A percentile compares a stretch with the other conserved stretches of the same genome.
phyloP scores from a whole-genome alignment of 2,888 invertebrate species.

The Polietes domitor region DNA sequence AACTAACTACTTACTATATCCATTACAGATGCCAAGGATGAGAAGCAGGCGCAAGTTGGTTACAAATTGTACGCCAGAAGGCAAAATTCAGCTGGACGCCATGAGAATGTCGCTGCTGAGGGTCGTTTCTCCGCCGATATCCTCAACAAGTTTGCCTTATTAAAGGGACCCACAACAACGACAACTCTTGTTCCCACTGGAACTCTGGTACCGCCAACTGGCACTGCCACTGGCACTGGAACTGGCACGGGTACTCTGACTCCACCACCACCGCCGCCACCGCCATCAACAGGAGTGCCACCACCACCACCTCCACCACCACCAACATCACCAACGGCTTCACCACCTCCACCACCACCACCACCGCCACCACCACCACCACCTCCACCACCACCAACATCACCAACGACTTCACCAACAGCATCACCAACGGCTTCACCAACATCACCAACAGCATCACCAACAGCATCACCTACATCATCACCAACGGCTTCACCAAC shows the following conservation, averaged over 20 bases:
- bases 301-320: neutral
- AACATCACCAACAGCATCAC: constrained; percentile 12
- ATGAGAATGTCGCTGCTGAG: neutral
- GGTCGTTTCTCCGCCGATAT: neutral
- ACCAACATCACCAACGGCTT: neutral
- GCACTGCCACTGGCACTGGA: too few species aligned
- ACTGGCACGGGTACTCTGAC: neutral
- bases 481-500: constrained; percentile 4
- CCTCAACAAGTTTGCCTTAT: neutral
- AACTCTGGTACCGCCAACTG: constrained; percentile 3
- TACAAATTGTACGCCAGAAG: neutral
- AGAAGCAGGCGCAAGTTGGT: neutral
- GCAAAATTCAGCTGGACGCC: neutral
- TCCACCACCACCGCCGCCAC: neutral
- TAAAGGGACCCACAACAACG: neutral
- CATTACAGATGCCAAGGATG: constrained; percentile 10
- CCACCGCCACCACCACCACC: constrained; percentile 28
- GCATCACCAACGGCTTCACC: neutral
- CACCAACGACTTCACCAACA: neutral
- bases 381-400: constrained; percentile 15
- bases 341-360: neutral
- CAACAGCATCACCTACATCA: constrained; percentile 3
- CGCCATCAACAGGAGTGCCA: constrained; percentile 1
- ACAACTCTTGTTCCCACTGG: neutral
- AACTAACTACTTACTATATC: neutral